These are phyloP conservation scores for Ispidina lecontei DNA, from an alignment of 2,797 vertebrate species.

Conservation along the genomic window DNA sequence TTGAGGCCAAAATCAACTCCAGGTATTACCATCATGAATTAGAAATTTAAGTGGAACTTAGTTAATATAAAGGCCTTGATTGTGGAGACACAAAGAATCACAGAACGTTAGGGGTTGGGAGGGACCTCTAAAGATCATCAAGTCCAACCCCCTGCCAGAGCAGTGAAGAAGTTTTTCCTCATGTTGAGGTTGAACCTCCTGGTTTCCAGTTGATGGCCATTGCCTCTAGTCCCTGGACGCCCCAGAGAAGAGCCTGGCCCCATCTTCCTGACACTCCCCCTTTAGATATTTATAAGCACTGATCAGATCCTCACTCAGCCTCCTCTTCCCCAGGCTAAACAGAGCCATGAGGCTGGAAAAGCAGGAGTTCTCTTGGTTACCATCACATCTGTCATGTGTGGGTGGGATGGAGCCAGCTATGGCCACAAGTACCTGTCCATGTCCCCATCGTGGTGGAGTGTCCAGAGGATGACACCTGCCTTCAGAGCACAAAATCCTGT, in stretches of 20 bases:
- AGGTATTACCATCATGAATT: not conserved
- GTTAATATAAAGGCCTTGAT: not conserved
- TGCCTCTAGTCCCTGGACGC: too few species aligned
- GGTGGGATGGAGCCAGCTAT: not conserved
- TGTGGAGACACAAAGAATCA: not conserved
- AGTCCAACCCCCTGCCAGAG: too few species aligned
- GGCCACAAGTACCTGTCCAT: not conserved
- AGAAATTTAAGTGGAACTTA: conserved; percentile 6
- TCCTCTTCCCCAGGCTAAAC: too few species aligned
- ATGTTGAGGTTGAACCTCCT: too few species aligned
- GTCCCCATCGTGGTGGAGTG: not conserved
- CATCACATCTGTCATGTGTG: not conserved
- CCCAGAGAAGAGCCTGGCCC: too few species aligned
- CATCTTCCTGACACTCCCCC: too few species aligned
- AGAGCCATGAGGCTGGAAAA: not conserved
- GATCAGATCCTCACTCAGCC: too few species aligned
- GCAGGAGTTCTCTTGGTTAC: not conserved
- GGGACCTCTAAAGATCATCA: too few species aligned
- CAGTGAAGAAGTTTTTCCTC: too few species aligned
- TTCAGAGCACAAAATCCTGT: not conserved
- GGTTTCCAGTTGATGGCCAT: too few species aligned
- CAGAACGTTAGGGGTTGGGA: too few species aligned
- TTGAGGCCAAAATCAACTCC: conserved; percentile 25
- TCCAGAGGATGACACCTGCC: rapidly evolving
- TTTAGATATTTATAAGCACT: too few species aligned